Base-by-base conservation (phyloP, 1,140 invertebrate species). In the Argopecten irradians region DNA sequence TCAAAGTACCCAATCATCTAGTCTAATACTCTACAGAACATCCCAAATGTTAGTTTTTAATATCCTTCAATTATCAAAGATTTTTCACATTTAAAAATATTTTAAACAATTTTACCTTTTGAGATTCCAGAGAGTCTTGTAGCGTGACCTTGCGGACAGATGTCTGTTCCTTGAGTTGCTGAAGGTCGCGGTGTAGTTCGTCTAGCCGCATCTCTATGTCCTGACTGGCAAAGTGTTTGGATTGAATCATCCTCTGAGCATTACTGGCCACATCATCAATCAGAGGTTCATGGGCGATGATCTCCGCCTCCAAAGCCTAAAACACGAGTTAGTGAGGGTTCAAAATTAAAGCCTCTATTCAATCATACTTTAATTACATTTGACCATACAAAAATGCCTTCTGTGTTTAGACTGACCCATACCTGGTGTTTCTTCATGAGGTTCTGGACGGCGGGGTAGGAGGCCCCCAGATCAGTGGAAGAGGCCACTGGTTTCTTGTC, bases 381-480 rank as follows among this genome's bases (percentile, higher is more conserved):
- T n/a, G n/a, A n/a, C n/a, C n/a, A n/a, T n/a, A n/a, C n/a, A n/a
- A n/a, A n/a, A n/a, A n/a, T n/a, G n/a, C n/a, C n/a, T 35, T 32
- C 32, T 19, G n/a, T n/a, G n/a, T 28, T 71, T 28, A 55, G 33
- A 85, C 19, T 9, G 19, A 55, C 39, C 41, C 99, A 97, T 35
- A 98, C 99, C 95, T 99, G 98, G 95, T 99, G 99, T 96, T 99
- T 99, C 96, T 99, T 99, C 95, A 99, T 99, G 19, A 99, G 96
- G 96, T 99, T 99, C 95, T 99, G 99, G 0, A 99, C 99, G 82
- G 98, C 98, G 94, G 99, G 99, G 71, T 99, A 96, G 95, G 99
- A 99, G 41, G 90, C 94, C 96, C 97, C 99, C 94, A 99, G 97
- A 94, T 99, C 99, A 1, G 98, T 99, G 13, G 98, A 98, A 0